A percentile compares a stretch with the other conserved stretches of the same genome.
phyloP scores from a whole-genome alignment of 2,888 invertebrate species.

The Ceratothoa steindachneri region DNA sequence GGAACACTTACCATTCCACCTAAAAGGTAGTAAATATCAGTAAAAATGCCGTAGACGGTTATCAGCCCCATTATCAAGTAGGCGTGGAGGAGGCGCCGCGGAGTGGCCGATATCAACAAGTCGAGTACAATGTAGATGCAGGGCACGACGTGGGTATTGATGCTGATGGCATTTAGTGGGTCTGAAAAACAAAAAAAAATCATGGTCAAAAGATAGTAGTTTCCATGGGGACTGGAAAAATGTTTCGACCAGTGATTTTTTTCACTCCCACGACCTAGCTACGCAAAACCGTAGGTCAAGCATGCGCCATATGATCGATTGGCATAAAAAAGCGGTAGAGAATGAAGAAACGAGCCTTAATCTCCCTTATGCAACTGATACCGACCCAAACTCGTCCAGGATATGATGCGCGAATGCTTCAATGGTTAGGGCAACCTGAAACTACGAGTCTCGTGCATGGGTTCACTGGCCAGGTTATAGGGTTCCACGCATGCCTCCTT shows the following conservation, averaged over 20 bases:
- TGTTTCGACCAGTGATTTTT: neutral
- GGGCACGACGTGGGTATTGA: slow-evolving; percentile 45
- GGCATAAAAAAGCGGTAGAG: no score
- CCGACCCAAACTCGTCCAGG: no score
- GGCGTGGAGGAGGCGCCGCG: slow-evolving; percentile 41
- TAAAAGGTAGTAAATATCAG: slow-evolving; percentile 33
- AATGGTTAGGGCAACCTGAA: no score
- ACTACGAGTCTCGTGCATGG: no score
- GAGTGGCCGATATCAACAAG: slow-evolving; percentile 29
- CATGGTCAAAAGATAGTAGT: neutral
- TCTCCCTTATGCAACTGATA: no score
- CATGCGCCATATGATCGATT: no score
- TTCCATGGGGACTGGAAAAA: neutral
- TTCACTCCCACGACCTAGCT: neutral
- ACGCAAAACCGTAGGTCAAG: no score
- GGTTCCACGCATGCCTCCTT: no score
- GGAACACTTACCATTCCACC: slow-evolving; percentile 35
- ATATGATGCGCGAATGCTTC: no score
- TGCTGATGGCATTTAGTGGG: slow-evolving; percentile 26
- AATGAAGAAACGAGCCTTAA: no score
- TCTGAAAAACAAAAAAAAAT: slow-evolving; percentile 24
- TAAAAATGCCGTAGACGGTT: slow-evolving; percentile 31
- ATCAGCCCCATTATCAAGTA: slow-evolving; percentile 26
- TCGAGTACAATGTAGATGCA: slow-evolving; percentile 38
- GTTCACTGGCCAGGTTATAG: no score